Evolutionary conservation across 1,140 invertebrate genomes (phyloP), one percentile per base, ranked within the genome.

Genomic region (Hyphantria cunea): DNA sequence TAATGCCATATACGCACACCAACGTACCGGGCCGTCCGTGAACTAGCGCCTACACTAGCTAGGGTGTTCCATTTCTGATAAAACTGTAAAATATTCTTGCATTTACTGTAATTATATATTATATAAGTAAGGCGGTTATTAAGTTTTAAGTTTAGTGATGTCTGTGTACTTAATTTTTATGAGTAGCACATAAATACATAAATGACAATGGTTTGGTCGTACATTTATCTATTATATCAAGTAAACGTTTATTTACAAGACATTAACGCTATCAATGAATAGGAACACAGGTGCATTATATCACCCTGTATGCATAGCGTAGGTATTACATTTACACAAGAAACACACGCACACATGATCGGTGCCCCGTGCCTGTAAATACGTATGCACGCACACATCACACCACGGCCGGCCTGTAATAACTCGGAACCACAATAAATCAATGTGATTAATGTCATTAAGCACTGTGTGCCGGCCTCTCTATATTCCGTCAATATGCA

Each of bases 361-460:
- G 53, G 37, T 49, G 65, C 58, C 50, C 51, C 54, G 62, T 75
- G 66, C 68, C 56, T 42, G 17, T 55, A 73, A 63, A 55, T 55
- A 60, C 56, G 49, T 59, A 76, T 69, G 50, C 68, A 84, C 82
- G 72, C 87, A 87, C 79, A 88, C 84, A 60, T 51, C 53, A 48
- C 13, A 25, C 59, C 34, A 33, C 72, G 78, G 71, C 84, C 82
- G 77, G 85, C 87, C 87, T 90, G 87, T 90, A 90, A 90, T 90
- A 90, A 90, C 87, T 90, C 86, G 87, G 87, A 89, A 90, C 87
- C 87, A 90, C 87, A 90, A 90, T 90, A 89, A 90, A 90, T 90
- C 87, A 90, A 90, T 90, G 87, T 90, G 87, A 90, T 90, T 90
- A 90, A 90, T 90, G 87, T 90, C 87, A 89, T 90, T 90, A 90